Evolutionary conservation across 1,140 invertebrate genomes (phyloP), one percentile per base, ranked within the genome.

Genomic region (Tribolium madens): DNA sequence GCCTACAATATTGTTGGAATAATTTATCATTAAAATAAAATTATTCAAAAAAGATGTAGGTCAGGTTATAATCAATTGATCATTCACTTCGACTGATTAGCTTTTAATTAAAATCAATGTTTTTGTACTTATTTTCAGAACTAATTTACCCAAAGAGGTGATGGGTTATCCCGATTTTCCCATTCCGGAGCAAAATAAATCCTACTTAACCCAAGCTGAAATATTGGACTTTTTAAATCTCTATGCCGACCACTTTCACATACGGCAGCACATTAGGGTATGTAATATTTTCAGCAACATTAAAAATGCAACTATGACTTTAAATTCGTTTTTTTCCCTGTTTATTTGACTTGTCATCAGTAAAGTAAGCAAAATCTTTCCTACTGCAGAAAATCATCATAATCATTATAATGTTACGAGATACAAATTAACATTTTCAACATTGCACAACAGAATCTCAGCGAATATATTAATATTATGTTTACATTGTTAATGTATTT

Each of bases 151-250:
- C 1, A 94, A 94, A 84, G 92, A 95, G 87, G 89, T 93, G 3
- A 95, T 95, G 94, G 91, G 90, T 2, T 95, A 90, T 83, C 91
- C 91, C 1, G 93, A 93, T 84, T 91, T 89, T 87, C 92, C 93
- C 1, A 92, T 95, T 76, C 90, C 90, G 0, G 87, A 90, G 42
- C 89, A 84, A 76, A 87, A 89, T 0, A 89, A 89, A 74, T 97
- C 96, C 1, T 98, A 97, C 84, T 85, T 97, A 1, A 88, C 90
- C 3, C 93, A 96, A 14, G 88, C 91, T 48, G 91, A 96, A 75
- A 95, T 98, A 81, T 87, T 94, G 1, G 84, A 92, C 9, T 98
- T 97, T 83, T 87, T 98, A 0, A 89, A 95, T 79, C 84, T 89
- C 0, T 98, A 97, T 85, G 90, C 93, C 0, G 88, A 94, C 52